Evolutionary conservation across 2,888 invertebrate genomes (phyloP).

Genomic region (Pristionchus exspectatus): DNA sequence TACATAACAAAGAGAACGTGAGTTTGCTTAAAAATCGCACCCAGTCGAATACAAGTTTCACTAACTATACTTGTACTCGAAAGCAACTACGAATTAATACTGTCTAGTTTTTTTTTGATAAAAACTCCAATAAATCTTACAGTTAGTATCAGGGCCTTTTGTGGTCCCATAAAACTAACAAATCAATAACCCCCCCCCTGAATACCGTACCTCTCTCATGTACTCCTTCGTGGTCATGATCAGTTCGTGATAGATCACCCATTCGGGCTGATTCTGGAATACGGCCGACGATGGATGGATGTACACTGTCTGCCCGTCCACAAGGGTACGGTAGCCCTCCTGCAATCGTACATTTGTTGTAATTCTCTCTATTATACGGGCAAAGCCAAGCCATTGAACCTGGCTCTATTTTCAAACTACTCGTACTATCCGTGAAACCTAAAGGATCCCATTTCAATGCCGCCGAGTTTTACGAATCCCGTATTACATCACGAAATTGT

Average conservation of each 20-base stretch:
- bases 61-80: too few species aligned
- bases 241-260: constrained; percentile 99
- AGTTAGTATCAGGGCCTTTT: background rate
- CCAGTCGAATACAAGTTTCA: too few species aligned
- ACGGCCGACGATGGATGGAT: constrained; percentile 98
- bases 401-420: background rate
- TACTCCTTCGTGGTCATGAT: constrained; percentile 99
- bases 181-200: background rate
- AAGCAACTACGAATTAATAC: too few species aligned
- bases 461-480: too few species aligned
- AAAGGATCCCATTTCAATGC: too few species aligned
- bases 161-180: background rate
- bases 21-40: too few species aligned
- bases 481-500: too few species aligned
- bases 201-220: constrained; percentile 90
- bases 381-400: background rate
- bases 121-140: too few species aligned
- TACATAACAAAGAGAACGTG: too few species aligned
- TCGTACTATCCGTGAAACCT: too few species aligned
- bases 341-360: constrained; percentile 47
- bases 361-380: background rate
- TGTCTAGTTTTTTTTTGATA: too few species aligned
- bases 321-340: constrained; percentile 94
- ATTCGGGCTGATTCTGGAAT: constrained; percentile 98
- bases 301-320: constrained; percentile 95